Evolutionary conservation across 2,113 vertebrate species (phyloP).

Genomic region (Phylloscopus trochiloides): DNA sequence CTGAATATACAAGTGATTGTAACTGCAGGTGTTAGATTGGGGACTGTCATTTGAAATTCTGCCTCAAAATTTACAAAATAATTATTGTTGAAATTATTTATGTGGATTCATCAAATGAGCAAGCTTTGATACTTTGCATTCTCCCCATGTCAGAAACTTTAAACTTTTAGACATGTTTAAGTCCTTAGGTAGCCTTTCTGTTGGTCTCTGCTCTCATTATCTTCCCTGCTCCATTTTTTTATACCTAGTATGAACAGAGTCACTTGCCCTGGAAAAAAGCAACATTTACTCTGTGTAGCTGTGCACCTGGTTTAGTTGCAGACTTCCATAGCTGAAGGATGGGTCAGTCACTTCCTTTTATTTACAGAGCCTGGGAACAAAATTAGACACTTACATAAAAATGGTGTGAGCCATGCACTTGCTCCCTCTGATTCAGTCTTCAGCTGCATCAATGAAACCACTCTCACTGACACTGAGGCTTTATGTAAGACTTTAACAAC

Average conservation of each 20-base stretch:
- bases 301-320: background rate
- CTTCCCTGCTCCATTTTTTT: background rate
- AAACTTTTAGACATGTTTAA: background rate
- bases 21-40: constrained; percentile 43
- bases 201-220: background rate
- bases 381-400: rapidly evolving
- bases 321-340: background rate
- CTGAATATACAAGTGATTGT: constrained; percentile 35
- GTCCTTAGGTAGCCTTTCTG: background rate
- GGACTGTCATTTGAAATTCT: background rate
- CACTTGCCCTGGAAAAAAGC: background rate
- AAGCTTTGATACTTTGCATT: background rate
- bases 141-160: background rate
- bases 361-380: background rate
- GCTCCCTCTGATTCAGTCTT: background rate
- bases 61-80: constrained; percentile 2
- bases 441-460: background rate
- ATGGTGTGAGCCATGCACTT: background rate
- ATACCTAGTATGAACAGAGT: background rate
- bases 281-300: background rate
- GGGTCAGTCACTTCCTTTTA: background rate
- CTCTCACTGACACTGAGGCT: background rate
- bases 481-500: background rate
- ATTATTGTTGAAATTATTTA: background rate
- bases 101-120: background rate